Evolutionary conservation across 2,113 vertebrate genomes (phyloP).

Genomic region (Oreochromis aureus): DNA sequence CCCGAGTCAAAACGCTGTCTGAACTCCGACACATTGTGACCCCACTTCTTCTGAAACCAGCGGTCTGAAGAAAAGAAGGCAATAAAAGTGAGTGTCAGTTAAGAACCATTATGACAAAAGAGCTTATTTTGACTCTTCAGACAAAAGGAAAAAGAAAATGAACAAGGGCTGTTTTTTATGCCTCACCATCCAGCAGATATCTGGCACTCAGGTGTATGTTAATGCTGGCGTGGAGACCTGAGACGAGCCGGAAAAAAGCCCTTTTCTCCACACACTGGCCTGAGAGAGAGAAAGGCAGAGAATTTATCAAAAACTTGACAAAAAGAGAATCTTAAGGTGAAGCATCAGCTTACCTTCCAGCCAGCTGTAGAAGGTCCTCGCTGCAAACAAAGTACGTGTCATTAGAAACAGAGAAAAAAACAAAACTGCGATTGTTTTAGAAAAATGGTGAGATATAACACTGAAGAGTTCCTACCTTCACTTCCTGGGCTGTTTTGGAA

Average conservation of each 20-base stretch:
- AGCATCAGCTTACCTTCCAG: conserved; percentile 78
- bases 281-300: conserved; percentile 33
- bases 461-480: conserved; percentile 19
- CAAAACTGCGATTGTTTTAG: not conserved
- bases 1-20: conserved; percentile 84
- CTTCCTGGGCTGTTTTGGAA: conserved; percentile 68
- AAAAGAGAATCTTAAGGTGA: not conserved
- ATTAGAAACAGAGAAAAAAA: not conserved
- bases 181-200: conserved; percentile 85
- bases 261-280: conserved; percentile 91
- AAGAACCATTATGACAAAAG: not conserved
- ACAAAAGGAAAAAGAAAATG: not conserved
- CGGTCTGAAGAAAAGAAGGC: conserved; percentile 68
- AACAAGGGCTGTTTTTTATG: not conserved
- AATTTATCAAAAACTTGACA: not conserved
- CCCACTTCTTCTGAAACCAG: conserved; percentile 86
- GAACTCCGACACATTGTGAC: conserved; percentile 87
- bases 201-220: conserved; percentile 88
- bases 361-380: conserved; percentile 83
- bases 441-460: not conserved
- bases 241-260: conserved; percentile 89
- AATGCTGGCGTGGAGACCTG: conserved; percentile 90
- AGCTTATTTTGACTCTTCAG: not conserved
- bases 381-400: conserved; percentile 60
- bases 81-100: not conserved